Evolutionary conservation across 2,888 invertebrate species (phyloP).

Genomic region (Homarus gammarus): DNA sequence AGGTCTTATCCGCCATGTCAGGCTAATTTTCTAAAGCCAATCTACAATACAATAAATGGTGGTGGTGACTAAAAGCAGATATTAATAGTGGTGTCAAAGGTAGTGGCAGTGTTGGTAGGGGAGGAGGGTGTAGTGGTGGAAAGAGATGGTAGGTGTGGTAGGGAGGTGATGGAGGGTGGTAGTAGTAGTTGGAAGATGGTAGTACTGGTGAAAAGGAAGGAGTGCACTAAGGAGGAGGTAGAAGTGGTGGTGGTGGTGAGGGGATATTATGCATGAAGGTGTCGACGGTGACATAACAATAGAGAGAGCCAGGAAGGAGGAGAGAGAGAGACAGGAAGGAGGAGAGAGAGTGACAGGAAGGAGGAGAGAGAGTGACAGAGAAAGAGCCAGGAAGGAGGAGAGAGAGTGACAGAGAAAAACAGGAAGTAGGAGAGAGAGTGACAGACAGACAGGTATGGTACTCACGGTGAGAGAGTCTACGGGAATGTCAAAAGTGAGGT

Average conservation of each 20-base stretch:
- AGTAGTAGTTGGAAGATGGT: too few species aligned
- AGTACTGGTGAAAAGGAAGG: background rate
- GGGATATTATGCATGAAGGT: too few species aligned
- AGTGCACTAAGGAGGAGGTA: background rate
- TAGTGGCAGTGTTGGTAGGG: background rate
- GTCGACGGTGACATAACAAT: too few species aligned
- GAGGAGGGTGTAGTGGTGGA: background rate
- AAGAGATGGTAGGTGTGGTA: background rate
- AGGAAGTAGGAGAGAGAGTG: background rate
- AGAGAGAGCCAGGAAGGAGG: background rate
- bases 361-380: background rate
- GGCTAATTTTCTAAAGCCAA: too few species aligned
- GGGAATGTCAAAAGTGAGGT: constrained; percentile 35
- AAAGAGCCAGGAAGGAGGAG: background rate
- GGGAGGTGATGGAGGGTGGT: background rate
- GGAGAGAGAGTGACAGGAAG: background rate
- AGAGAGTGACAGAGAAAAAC: background rate
- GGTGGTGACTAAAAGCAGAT: too few species aligned
- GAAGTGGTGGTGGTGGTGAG: background rate
- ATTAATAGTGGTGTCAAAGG: too few species aligned
- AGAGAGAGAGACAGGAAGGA: background rate
- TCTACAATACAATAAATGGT: too few species aligned
- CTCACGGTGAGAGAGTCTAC: constrained; percentile 32
- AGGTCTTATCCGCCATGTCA: too few species aligned
- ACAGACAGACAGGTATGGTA: background rate